Conservation (phyloP, 1,140 invertebrate species). For the Drosophila watanabei region DNA sequence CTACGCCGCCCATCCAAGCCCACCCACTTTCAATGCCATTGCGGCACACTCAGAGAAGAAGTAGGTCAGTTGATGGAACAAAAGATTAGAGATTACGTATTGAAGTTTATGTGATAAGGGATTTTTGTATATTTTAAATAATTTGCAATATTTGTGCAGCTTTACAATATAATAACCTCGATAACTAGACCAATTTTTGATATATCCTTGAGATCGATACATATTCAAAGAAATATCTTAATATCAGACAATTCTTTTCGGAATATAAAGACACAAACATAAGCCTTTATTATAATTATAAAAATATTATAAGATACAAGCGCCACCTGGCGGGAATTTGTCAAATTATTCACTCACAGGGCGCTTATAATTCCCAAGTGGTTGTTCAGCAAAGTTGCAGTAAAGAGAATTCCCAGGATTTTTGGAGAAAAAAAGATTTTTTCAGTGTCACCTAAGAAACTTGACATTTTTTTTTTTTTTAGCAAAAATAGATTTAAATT, state of each 20-base stretch:
- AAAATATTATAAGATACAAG: too few relatives aligned
- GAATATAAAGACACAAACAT: neutral
- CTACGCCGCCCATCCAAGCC: neutral
- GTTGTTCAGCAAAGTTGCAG: neutral
- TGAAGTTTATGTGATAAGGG: neutral
- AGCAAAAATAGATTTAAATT: neutral
- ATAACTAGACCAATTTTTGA: neutral
- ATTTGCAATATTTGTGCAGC: neutral
- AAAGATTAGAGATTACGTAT: neutral
- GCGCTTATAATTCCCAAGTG: neutral
- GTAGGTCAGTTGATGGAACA: neutral
- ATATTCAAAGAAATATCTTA: neutral
- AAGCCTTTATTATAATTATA: too few relatives aligned
- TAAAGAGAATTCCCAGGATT: neutral
- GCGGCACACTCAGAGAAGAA: constrained; percentile 10
- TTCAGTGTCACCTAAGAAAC: neutral
- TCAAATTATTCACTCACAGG: neutral
- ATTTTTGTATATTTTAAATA: neutral
- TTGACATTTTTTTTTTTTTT: too few relatives aligned
- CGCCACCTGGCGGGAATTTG: too few relatives aligned
- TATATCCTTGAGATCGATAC: neutral
- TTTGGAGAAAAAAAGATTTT: neutral
- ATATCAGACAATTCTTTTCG: neutral
- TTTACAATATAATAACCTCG: too few relatives aligned
- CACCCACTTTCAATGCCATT: constrained; percentile 56